Conservation (phyloP, 2,888 invertebrate genomes). For the Cybosia mesomella region DNA sequence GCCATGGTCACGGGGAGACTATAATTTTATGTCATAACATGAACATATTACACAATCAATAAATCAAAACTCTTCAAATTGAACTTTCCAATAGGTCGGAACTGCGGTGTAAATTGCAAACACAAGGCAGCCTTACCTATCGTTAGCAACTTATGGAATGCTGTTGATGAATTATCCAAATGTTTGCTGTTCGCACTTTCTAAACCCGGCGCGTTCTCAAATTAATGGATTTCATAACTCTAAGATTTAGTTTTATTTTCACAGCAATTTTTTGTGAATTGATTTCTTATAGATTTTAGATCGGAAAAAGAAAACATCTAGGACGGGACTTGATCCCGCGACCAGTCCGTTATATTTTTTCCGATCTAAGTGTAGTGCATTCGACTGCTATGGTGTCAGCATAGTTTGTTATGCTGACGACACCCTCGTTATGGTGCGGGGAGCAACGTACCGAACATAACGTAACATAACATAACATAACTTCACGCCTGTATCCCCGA, state of each 20-base stretch:
- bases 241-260: neutral
- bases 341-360: no score
- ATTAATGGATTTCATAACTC: conserved; percentile 17
- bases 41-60: neutral
- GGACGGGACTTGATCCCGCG: no score
- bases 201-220: conserved; percentile 38
- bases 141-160: conserved; percentile 42
- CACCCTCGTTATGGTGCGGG: no score
- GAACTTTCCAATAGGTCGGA: conserved; percentile 14
- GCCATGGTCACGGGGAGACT: no score
- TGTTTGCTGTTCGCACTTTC: conserved; percentile 51
- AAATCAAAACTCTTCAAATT: neutral
- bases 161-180: conserved; percentile 48
- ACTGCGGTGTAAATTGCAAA: neutral
- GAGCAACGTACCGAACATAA: no score
- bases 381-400: no score
- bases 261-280: neutral
- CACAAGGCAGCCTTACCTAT: conserved; percentile 33
- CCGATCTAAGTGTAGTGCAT: no score
- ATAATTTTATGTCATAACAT: conserved; percentile 9
- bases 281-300: no score
- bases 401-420: no score
- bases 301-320: no score
- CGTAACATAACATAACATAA: no score
- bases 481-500: no score